Evolutionary conservation across 2,113 vertebrate species (phyloP).

Genomic region (Hystrix cristata): DNA sequence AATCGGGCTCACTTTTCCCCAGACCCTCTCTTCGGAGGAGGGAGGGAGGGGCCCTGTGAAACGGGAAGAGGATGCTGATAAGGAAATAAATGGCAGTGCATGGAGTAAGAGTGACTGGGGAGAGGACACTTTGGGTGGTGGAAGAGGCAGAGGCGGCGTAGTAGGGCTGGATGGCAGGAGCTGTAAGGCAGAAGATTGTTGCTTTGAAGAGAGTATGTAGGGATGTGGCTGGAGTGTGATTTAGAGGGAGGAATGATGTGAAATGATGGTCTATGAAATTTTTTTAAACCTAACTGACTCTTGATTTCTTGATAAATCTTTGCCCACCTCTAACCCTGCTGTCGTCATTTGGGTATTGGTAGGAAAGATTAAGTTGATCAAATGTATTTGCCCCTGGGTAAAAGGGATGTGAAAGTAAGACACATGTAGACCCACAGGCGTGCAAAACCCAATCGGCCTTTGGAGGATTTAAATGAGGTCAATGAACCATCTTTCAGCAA

Average conservation of each 20-base stretch:
- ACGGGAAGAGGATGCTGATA: neutral
- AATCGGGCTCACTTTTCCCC: slow-evolving; percentile 50
- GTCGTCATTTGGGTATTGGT: slow-evolving; percentile 41
- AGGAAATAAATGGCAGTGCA: neutral
- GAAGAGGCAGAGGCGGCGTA: slow-evolving; percentile 43
- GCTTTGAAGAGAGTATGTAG: slow-evolving; percentile 72
- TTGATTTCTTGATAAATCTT: slow-evolving; percentile 64
- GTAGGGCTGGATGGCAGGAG: slow-evolving; percentile 43
- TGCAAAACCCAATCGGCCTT: slow-evolving; percentile 72
- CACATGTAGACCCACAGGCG: slow-evolving; percentile 43
- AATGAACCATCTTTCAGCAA: slow-evolving; percentile 78
- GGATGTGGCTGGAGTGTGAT: slow-evolving; percentile 69
- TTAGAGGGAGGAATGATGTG: slow-evolving; percentile 61
- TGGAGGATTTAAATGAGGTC: slow-evolving; percentile 84
- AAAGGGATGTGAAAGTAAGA: slow-evolving; percentile 74
- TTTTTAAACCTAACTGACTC: slow-evolving; percentile 43
- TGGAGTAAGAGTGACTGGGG: slow-evolving; percentile 59
- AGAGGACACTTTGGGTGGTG: slow-evolving; percentile 66
- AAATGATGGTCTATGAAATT: neutral
- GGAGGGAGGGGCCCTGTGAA: neutral
- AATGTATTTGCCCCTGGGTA: slow-evolving; percentile 47
- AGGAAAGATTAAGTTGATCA: slow-evolving; percentile 72
- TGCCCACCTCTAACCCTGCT: slow-evolving; percentile 15
- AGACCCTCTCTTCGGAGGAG: slow-evolving; percentile 62
- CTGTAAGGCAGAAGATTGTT: slow-evolving; percentile 35